Evolutionary conservation across 1,140 invertebrate species (phyloP).

Genomic region (Diachasma alloeum): DNA sequence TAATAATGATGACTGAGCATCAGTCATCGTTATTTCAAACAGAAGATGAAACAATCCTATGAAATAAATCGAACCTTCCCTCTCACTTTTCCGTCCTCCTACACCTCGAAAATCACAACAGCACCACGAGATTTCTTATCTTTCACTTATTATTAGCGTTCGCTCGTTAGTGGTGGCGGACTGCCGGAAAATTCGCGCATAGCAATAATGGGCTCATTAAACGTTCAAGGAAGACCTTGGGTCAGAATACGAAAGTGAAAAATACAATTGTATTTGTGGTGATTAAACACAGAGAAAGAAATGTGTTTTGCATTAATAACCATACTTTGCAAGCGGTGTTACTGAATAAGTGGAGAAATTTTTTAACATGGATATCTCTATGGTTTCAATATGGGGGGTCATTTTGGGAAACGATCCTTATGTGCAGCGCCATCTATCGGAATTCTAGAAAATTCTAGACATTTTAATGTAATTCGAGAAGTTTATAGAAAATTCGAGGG

Average conservation of each 20-base stretch:
- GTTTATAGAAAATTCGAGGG: too few relatives aligned
- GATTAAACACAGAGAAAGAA: background rate
- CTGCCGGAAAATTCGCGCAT: constrained; percentile 26
- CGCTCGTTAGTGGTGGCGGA: constrained; percentile 6
- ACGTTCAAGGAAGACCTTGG: constrained; percentile 12
- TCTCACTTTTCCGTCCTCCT: background rate
- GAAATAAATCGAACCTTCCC: background rate
- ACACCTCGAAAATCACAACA: background rate
- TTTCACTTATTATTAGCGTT: background rate
- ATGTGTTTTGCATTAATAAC: too few relatives aligned
- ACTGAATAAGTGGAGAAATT: too few relatives aligned
- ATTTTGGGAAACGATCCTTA: too few relatives aligned
- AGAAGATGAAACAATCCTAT: background rate
- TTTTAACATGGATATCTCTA: too few relatives aligned
- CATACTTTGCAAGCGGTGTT: too few relatives aligned
- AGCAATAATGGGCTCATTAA: background rate
- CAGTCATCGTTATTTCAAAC: background rate
- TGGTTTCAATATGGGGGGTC: too few relatives aligned
- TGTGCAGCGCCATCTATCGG: too few relatives aligned
- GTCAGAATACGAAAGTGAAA: constrained; percentile 6
- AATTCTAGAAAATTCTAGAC: too few relatives aligned
- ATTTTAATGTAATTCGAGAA: too few relatives aligned
- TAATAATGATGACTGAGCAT: background rate
- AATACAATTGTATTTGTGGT: background rate
- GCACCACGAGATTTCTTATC: background rate